Evolutionary conservation across 1,140 invertebrate species (phyloP), one percentile per base, ranked within the genome.

Genomic region (Leucophenga varia): DNA sequence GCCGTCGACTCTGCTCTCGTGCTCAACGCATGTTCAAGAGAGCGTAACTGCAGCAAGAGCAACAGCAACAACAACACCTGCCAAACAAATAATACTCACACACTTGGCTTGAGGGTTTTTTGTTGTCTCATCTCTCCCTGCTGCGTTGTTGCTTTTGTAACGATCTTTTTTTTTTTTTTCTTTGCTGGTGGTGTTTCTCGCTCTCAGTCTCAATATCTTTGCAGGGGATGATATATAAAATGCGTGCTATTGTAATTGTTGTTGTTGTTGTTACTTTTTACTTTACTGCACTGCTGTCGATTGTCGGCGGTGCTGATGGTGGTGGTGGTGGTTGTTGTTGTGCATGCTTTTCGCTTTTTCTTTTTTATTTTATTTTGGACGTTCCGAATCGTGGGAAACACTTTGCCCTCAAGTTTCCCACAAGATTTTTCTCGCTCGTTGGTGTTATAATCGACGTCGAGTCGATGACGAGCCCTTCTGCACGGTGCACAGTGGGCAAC

Each of bases 341-440:
- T 35, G 37, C 25, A 32, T 45, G 21, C 46, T 47, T 43, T 64
- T 47, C 44, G 52, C 51, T 59, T 54, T 65, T 60, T 55, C 58
- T 54, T 61, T 61, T 68, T 69, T 69, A 60, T 54, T 59, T 69
- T 64, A 61, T 57, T 57, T 54, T 57, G 61, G 57, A 69, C 60
- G 68, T 69, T 69, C 64, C 61, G 32, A 65, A 73, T 71, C 70
- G 70, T 73, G 70, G 70, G 70, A 73, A 73, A 73, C 70, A 73
- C 70, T 73, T 73, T 73, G 58, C 65, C 54, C 68, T 64, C 64
- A 59, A 69, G 70, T 73, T 73, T 73, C 70, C 70, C 70, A 73
- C 70, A 71, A 60, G 59, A 72, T 69, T 72, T 72, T 71, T 71
- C 64, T 71, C 65, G 63, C 67, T 72, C 56, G 64, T 68, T 57